phyloP scores from a whole-genome alignment of 2,113 vertebrate genomes.

The Alethe castanea region DNA sequence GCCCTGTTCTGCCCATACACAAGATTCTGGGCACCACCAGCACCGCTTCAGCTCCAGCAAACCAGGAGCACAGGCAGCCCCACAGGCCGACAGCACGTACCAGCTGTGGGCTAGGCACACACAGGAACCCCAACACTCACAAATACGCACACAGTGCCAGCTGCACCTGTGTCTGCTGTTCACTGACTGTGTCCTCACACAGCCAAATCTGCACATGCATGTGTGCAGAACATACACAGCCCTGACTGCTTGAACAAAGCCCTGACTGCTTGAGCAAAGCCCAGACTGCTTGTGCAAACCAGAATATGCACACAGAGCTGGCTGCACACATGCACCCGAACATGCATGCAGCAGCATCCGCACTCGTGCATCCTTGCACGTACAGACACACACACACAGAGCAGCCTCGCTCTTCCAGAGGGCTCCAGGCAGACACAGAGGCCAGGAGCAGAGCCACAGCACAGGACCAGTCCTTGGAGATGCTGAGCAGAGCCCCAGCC shows the following conservation, averaged over 20 bases:
- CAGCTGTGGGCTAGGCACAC: not conserved
- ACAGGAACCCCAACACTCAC: rapidly evolving
- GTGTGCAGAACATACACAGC: not conserved
- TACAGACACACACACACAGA: not conserved
- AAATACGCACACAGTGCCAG: rapidly evolving
- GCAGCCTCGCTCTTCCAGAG: not conserved
- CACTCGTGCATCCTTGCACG: rapidly evolving
- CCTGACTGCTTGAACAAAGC: not conserved
- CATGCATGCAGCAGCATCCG: rapidly evolving
- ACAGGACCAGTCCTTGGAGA: not conserved
- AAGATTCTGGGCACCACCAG: not conserved
- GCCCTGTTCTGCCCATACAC: rapidly evolving
- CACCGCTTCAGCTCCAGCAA: not conserved
- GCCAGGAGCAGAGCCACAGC: not conserved
- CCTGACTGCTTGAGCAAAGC: not conserved
- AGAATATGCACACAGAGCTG: not conserved
- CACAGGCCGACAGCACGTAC: rapidly evolving
- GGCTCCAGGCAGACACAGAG: not conserved
- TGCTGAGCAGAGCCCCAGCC: not conserved
- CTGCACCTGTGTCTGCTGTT: not conserved
- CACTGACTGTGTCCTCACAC: not conserved
- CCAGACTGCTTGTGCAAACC: not conserved
- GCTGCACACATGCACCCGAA: not conserved
- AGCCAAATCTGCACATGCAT: rapidly evolving
- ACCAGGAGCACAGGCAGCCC: not conserved